A percentile compares a stretch with the other conserved stretches of the same genome.
phyloP scores from a whole-genome alignment of 2,888 invertebrate genomes.

The Noctuana brunneofusca region DNA sequence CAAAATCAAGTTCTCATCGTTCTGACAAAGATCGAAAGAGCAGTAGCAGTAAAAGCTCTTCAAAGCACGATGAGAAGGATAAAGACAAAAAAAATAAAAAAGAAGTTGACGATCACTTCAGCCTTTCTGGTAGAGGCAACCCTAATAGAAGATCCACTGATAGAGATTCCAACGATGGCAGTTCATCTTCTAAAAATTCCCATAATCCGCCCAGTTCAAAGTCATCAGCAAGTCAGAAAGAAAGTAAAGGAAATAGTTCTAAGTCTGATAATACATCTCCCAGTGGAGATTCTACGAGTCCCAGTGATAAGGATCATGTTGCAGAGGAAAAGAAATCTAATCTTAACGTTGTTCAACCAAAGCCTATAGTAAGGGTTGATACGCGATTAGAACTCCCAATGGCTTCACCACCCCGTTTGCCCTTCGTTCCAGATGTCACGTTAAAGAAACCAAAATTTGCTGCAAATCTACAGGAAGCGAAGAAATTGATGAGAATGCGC shows the following conservation, averaged over 20 bases:
- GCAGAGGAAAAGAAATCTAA: slow-evolving; percentile 48
- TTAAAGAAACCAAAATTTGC: slow-evolving; percentile 87
- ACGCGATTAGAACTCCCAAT: slow-evolving; percentile 68
- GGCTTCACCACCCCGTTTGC: slow-evolving; percentile 61
- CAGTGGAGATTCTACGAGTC: slow-evolving; percentile 76
- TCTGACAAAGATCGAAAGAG: slow-evolving; percentile 74
- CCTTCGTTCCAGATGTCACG: slow-evolving; percentile 75
- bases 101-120: slow-evolving; percentile 87
- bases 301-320: slow-evolving; percentile 74
- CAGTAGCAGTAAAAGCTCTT: slow-evolving; percentile 48
- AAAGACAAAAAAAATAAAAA: slow-evolving; percentile 78
- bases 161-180: slow-evolving; percentile 90
- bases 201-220: slow-evolving; percentile 63
- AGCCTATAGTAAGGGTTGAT: slow-evolving; percentile 66
- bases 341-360: slow-evolving; percentile 50
- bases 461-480: slow-evolving; percentile 86
- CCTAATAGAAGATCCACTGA: slow-evolving; percentile 89
- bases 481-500: slow-evolving; percentile 85
- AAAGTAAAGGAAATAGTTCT: slow-evolving; percentile 68
- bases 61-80: slow-evolving; percentile 69
- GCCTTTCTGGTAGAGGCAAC: slow-evolving; percentile 84
- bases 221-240: slow-evolving; percentile 64
- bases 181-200: slow-evolving; percentile 76
- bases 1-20: slow-evolving; percentile 64
- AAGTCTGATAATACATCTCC: slow-evolving; percentile 74